Evolutionary conservation across 2,888 invertebrate species (phyloP).

Genomic region (Alcis repandata): DNA sequence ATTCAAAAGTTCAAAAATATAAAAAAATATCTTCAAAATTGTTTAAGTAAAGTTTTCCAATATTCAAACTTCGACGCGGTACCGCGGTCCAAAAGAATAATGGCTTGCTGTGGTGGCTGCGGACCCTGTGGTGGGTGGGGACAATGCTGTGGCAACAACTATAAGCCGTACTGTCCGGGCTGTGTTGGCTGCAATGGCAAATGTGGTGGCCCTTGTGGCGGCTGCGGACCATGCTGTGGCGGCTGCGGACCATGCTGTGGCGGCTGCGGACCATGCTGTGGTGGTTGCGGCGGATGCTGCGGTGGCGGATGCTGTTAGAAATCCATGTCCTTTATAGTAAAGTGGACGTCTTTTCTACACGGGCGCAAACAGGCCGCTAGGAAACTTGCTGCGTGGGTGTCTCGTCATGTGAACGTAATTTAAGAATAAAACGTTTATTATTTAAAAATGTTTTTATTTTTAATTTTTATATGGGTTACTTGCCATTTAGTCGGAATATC

Average conservation of each 20-base stretch:
- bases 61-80: constrained; percentile 44
- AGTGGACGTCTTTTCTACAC: background rate
- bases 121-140: constrained; percentile 41
- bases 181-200: constrained; percentile 33
- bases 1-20: constrained; percentile 45
- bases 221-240: constrained; percentile 29
- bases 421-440: constrained; percentile 51
- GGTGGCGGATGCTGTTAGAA: constrained; percentile 41
- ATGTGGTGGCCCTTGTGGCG: constrained; percentile 17
- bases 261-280: no score
- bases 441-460: no score
- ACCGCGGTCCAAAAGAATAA: constrained; percentile 36
- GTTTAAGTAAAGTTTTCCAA: constrained; percentile 42
- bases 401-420: constrained; percentile 44
- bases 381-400: constrained; percentile 36
- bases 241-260: constrained; percentile 32
- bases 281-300: constrained; percentile 28
- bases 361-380: background rate
- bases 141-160: constrained; percentile 33
- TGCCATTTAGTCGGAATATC: no score
- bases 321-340: constrained; percentile 23
- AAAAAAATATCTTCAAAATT: constrained; percentile 50
- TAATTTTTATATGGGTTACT: background rate
- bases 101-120: constrained; percentile 49
- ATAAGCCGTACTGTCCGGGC: constrained; percentile 18